Evolutionary conservation across 2,888 invertebrate genomes (phyloP).

Genomic region (Macaria notata): DNA sequence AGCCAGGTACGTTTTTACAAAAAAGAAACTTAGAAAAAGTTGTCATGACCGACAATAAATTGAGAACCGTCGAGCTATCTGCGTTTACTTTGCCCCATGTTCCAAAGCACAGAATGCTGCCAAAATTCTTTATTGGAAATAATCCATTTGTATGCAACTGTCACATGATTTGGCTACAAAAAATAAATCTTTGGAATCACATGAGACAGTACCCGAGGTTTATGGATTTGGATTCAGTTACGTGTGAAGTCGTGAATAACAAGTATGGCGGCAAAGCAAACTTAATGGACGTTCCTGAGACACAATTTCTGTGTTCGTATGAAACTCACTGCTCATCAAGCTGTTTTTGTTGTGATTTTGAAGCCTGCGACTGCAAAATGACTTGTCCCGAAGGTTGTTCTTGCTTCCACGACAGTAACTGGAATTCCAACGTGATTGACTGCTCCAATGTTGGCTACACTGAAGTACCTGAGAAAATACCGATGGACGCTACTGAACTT

Average conservation of each 20-base stretch:
- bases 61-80: slow-evolving; percentile 87
- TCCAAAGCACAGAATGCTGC: slow-evolving; percentile 85
- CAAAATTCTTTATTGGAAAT: slow-evolving; percentile 89
- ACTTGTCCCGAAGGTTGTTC: slow-evolving; percentile 92
- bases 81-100: slow-evolving; percentile 87
- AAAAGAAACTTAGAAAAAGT: slow-evolving; percentile 89
- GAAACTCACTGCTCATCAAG: slow-evolving; percentile 91
- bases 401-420: slow-evolving; percentile 92
- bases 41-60: slow-evolving; percentile 88
- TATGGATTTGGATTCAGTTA: slow-evolving; percentile 88
- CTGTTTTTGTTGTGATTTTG: slow-evolving; percentile 94
- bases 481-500: slow-evolving; percentile 94
- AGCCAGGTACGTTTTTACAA: slow-evolving; percentile 87
- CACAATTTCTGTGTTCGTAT: slow-evolving; percentile 91
- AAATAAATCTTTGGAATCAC: slow-evolving; percentile 88
- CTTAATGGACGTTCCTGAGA: slow-evolving; percentile 85
- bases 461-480: slow-evolving; percentile 88
- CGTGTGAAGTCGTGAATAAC: slow-evolving; percentile 87
- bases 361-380: slow-evolving; percentile 95
- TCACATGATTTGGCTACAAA: slow-evolving; percentile 92
- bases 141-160: slow-evolving; percentile 94
- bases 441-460: slow-evolving; percentile 89
- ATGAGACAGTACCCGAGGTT: slow-evolving; percentile 89
- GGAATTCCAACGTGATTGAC: slow-evolving; percentile 92
- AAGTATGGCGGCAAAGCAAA: slow-evolving; percentile 85